Conservation (phyloP, 2,888 invertebrate genomes). For the Adineta ricciae region DNA sequence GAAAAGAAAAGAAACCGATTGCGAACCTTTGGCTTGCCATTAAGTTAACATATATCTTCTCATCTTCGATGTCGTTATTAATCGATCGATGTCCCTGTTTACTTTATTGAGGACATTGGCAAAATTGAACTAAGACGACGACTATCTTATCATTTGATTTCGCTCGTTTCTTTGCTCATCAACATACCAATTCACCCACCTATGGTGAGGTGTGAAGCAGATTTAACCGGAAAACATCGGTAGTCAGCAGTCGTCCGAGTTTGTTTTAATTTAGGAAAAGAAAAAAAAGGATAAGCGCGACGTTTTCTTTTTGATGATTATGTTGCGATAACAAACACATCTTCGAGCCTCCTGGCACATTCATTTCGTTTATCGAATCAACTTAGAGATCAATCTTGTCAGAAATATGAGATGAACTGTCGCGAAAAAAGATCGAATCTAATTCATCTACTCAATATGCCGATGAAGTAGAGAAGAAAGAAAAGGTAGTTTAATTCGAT, state of each 20-base stretch:
- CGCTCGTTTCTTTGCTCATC: no score
- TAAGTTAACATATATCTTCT: background rate
- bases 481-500: constrained; percentile 6
- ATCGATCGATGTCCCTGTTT: background rate
- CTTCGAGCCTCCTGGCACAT: background rate
- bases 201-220: background rate
- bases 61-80: background rate
- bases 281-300: background rate
- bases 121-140: background rate
- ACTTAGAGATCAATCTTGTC: background rate
- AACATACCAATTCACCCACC: background rate
- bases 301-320: background rate
- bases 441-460: background rate
- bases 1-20: background rate
- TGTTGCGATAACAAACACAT: constrained; percentile 5
- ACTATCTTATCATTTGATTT: no score
- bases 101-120: background rate
- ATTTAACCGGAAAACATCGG: background rate
- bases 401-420: no score
- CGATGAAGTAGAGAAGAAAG: background rate
- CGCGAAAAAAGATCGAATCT: background rate
- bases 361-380: background rate
- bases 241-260: background rate
- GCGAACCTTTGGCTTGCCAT: background rate
- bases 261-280: background rate